Base-by-base conservation (phyloP, 2,797 vertebrate species). In the Oreochromis grahami region DNA sequence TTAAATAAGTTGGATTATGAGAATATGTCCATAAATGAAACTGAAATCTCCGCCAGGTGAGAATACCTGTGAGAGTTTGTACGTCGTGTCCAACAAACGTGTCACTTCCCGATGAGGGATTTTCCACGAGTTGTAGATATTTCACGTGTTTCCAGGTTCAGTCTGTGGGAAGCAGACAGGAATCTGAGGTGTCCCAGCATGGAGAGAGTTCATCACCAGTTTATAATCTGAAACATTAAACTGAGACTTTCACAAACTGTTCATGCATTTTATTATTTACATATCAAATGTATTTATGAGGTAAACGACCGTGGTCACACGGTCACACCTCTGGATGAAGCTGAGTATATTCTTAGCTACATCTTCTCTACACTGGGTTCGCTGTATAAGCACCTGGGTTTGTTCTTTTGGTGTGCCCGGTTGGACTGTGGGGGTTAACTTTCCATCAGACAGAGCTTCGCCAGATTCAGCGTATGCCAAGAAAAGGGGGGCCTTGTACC, bases 391-490 rank as follows among this genome's bases (percentile, higher is more conserved):
- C 45, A 48, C 45, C 4, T 15, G 8, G 45, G 5, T 3, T 1
- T 17, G 4, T 15, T 19, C 19, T 8, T 48, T 48, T 48, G 45
- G 45, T 0, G 7, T 48, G 45, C 45, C 0, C 1, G 17, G 17
- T 8, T 48, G 45, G 45, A 48, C 45, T 48, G 45, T 48, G 45
- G 45, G 45, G 45, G 45, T 38, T 38, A 38, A 10, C 36, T 38
- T 34, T 48, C 45, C 45, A 48, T 48, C 45, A 17, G 15, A 48
- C 15, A 48, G 45, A 48, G 45, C 45, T 4, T 48, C 7, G 8
- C 45, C 15, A 48, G 45, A 17, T 8, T 48, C 3, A 14, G 43
- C 7, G 4, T 17, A 17, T 48, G 7, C 43, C 43, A 48, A 48
- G 43, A 48, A 11, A 38, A 9, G 6, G 6, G 34, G 34, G 34